Percentiles rank a stretch among this genome's conserved stretches.
Conservation (phyloP, 2,113 vertebrate genomes). For the Pituophis catenifer region DNA sequence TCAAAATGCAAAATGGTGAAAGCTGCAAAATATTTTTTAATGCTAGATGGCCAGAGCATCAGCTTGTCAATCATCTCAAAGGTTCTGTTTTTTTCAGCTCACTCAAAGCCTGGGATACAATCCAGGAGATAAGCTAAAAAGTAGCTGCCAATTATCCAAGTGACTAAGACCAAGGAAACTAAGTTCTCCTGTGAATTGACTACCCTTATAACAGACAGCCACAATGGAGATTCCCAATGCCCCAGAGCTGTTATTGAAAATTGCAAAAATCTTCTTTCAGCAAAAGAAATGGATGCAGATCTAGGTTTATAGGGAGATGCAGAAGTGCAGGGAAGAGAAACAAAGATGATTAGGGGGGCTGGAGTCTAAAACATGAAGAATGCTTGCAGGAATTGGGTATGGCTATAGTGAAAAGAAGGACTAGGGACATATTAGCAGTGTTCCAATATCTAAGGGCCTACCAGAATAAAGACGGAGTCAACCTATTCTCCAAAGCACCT, state of each 20-base stretch:
- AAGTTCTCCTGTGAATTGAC: constrained; percentile 3
- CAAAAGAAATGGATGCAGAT: neutral
- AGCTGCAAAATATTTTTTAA: neutral
- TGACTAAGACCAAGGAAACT: neutral
- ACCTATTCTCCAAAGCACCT: neutral
- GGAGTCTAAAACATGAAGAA: neutral
- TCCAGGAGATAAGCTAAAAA: constrained; percentile 28
- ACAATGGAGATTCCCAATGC: neutral
- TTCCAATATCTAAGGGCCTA: neutral
- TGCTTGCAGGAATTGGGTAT: neutral
- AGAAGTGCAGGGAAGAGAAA: neutral
- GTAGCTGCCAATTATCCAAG: constrained; percentile 43
- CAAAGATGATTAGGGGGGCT: neutral
- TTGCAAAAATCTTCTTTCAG: constrained; percentile 16
- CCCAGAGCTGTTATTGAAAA: neutral
- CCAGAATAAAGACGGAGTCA: neutral
- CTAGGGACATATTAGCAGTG: neutral
- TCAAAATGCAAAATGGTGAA: neutral
- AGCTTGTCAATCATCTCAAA: neutral
- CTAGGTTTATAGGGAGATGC: neutral
- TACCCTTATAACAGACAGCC: neutral
- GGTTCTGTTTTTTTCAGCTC: neutral
- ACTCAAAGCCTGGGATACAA: constrained; percentile 19
- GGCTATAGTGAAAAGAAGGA: neutral
- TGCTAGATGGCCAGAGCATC: neutral